Conservation (phyloP, 2,797 vertebrate species). For the Poeciliopsis infans region DNA sequence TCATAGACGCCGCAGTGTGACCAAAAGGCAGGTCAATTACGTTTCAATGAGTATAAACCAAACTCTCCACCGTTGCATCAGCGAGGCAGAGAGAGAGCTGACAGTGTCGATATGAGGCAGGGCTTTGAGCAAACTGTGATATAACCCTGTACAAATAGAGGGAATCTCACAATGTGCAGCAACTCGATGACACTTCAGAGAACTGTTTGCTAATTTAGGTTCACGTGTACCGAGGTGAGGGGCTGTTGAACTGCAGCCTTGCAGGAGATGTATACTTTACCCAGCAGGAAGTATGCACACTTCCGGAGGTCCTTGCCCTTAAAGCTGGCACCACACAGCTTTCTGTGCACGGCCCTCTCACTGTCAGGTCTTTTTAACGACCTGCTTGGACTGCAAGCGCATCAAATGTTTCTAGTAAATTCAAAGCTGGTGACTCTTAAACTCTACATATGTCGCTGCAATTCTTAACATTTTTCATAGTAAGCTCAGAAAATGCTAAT, state of each 20-base stretch:
- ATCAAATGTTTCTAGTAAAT: not conserved
- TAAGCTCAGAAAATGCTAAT: not conserved
- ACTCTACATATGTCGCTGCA: not conserved
- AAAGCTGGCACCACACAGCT: not conserved
- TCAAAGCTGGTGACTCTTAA: not conserved
- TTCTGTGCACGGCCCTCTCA: not conserved
- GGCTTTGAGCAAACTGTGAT: conserved; percentile 78
- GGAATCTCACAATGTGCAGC: conserved; percentile 61
- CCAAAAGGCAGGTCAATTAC: not conserved
- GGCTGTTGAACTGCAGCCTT: conserved; percentile 23
- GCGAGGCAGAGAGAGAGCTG: conserved; percentile 42
- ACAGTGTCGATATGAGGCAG: conserved; percentile 62
- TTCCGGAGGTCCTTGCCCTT: not conserved
- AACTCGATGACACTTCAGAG: conserved; percentile 62
- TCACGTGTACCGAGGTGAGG: conserved; percentile 31
- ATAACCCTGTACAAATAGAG: conserved; percentile 72
- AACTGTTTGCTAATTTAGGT: conserved; percentile 70
- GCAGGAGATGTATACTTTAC: not conserved
- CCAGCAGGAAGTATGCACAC: not conserved
- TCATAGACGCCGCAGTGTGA: not conserved
- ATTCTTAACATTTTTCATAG: not conserved
- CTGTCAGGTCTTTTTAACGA: not conserved
- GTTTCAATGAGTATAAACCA: conserved; percentile 20
- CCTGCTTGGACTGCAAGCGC: not conserved
- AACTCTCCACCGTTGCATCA: conserved; percentile 32